Base-by-base conservation (phyloP, 2,888 invertebrate species). In the Coelinius sp. region DNA sequence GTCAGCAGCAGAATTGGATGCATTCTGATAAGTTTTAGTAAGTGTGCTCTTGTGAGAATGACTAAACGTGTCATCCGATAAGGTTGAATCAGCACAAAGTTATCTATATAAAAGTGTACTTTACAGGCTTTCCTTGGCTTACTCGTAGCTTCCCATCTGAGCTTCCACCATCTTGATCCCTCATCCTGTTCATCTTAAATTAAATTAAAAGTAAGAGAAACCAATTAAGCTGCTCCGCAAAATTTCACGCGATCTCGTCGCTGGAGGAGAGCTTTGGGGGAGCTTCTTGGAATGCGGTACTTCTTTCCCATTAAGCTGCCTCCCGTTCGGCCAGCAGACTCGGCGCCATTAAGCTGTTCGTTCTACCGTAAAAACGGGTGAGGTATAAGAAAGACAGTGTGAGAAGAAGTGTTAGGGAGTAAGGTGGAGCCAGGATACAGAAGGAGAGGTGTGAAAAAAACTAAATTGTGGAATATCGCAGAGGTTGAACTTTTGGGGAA, bases 241-340 rank as follows among this genome's bases (percentile, higher is more conserved):
- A 76, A 75, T 80, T 81, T 79, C 77, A 74, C 75, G 75, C 74
- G 70, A 75, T 75, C 75, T 76, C 76, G 74, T 70, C 68, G 66
- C 74, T 7, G 53, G 52, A 56, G 52, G 56, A 31, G 59, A 70
- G 69, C 65, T 66, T 64, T 63, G 67, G 71, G 67, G 71, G 46
- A 80, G 79, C 76, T 77, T 76, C 78, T 76, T 75, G 79, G 77
- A 79, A 81, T 77, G 78, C 79, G 77, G 77, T 79, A 76, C 79
- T 83, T 83, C 83, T 81, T 84, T 81, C 79, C 83, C 82, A 85
- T 85, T 86, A 85, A 85, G 81, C 81, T 82, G 80, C 81, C 81
- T 82, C 83, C 82, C 84, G 83, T 81, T 79, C 83, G 82, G 80
- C 80, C 81, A 81, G 80, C 77, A 81, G 81, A 80, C 81, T 80